These are phyloP conservation scores for Sprattus sprattus DNA, from an alignment of 2,113 vertebrate genomes.

Conservation along the genomic window DNA sequence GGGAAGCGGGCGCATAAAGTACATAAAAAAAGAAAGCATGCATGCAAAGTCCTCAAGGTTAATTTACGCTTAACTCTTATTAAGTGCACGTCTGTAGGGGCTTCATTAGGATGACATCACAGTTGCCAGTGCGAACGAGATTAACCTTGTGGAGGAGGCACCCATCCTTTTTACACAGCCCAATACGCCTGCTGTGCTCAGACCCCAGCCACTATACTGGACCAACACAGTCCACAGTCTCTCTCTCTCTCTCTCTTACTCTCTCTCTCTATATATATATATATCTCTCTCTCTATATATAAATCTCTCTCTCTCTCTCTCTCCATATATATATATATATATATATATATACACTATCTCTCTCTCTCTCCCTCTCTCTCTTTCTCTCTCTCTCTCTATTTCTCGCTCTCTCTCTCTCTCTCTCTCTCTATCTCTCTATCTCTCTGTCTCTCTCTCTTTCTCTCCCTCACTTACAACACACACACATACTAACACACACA, in stretches of 20 bases:
- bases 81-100: conserved; percentile 75
- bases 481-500: conserved; percentile 29
- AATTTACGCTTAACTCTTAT: conserved; percentile 82
- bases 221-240: not conserved
- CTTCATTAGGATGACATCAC: conserved; percentile 75
- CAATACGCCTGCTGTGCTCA: not conserved
- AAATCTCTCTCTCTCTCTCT: not conserved
- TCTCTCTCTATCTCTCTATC: too few species aligned
- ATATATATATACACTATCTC: too few species aligned
- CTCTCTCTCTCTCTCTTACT: too few species aligned
- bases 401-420: too few species aligned
- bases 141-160: conserved; percentile 68
- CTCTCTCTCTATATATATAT: too few species aligned
- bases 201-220: not conserved
- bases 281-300: too few species aligned
- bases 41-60: conserved; percentile 74
- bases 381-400: too few species aligned
- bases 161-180: conserved; percentile 31
- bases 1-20: conserved; percentile 59
- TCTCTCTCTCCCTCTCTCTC: too few species aligned
- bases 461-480: too few species aligned
- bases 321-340: too few species aligned
- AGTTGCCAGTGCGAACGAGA: conserved; percentile 63
- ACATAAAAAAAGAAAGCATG: conserved; percentile 58
- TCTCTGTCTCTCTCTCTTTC: too few species aligned